Base-by-base conservation (phyloP, 2,888 invertebrate species). In the Dasypolia templi region DNA sequence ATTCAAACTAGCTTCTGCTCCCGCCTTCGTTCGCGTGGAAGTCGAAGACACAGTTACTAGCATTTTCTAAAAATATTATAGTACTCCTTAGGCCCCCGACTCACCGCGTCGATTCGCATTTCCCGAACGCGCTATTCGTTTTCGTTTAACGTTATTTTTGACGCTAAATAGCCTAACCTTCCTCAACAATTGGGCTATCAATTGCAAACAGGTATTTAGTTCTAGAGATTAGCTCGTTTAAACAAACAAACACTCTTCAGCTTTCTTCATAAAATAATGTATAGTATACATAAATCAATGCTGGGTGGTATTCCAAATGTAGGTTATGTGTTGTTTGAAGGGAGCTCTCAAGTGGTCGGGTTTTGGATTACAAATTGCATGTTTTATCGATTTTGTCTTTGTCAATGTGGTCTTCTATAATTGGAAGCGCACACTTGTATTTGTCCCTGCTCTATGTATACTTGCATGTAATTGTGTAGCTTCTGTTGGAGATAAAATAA, bases 211-310 rank as follows among this genome's bases (percentile, higher is more conserved):
- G 17, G 1, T 19, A 19, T 46, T 19, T 46, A 46, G 19, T 46
- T 26, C 12, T 14, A 26, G 26, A 53, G 14, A 53, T 26, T 53
- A 26, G 6, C 14, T 26, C 53, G 26, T 53, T 53, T 6, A 53
- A 26, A 53, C 53, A 26, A 53, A 26, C 53, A 46, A 46, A 19
- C 35, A 6, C 44, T 44, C 46, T 19, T 7, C 19, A 46, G 7
- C 19, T 46, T 46, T 19, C 19, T 46, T 46, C 19, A 19, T 46
- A 14, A 14, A 14, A 53, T 56, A 77, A 78, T n/a, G n/a, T n/a
- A n/a, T n/a, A n/a, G n/a, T n/a, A 86, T 77, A 74, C 55, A 77
- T 77, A 79, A 75, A 83, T 79, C 71, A 72, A 32, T 42, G 32
- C 19, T 64, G 75, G 84, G 80, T 67, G 51, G 4, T 63, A 32